phyloP scores from a whole-genome alignment of 2,888 invertebrate genomes.

The Phrixothrix hirtus region DNA sequence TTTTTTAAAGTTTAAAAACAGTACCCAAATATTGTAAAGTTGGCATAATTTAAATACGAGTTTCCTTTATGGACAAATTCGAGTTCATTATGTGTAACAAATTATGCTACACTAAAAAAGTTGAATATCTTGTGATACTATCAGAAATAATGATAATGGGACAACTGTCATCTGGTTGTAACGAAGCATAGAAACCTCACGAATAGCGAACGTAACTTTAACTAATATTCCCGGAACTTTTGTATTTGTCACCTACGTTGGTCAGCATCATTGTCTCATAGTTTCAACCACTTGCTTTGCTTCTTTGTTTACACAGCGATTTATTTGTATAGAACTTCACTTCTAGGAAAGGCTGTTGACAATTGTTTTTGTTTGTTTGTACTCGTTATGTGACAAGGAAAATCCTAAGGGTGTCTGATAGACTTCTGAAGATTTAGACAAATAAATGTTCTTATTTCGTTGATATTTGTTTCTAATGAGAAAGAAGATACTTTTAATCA shows the following conservation, averaged over 20 bases:
- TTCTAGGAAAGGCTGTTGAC: slow-evolving; percentile 27
- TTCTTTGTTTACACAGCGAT: slow-evolving; percentile 40
- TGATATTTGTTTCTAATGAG: slow-evolving; percentile 1
- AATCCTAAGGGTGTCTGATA: slow-evolving; percentile 22
- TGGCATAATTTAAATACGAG: too few relatives aligned
- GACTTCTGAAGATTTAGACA: slow-evolving; percentile 18
- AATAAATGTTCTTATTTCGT: slow-evolving; percentile 15
- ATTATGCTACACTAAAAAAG: too few relatives aligned
- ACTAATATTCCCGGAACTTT: slow-evolving; percentile 32
- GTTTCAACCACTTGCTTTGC: slow-evolving; percentile 36
- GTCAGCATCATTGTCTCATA: slow-evolving; percentile 33
- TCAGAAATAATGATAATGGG: slow-evolving; percentile 34
- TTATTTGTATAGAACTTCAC: slow-evolving; percentile 37
- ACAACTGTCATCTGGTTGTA: slow-evolving; percentile 42
- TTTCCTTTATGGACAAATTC: too few relatives aligned
- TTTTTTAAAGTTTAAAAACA: too few relatives aligned
- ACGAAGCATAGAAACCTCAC: slow-evolving; percentile 43
- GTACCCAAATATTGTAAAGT: too few relatives aligned
- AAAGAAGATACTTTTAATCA: slow-evolving; percentile 1
- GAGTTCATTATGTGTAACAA: too few relatives aligned
- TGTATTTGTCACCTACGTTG: slow-evolving; percentile 41
- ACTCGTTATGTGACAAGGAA: slow-evolving; percentile 20
- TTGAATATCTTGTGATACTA: too few relatives aligned
- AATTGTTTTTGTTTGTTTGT: slow-evolving; percentile 31
- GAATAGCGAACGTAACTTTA: slow-evolving; percentile 35